Evolutionary conservation across 2,888 invertebrate genomes (phyloP), one percentile per base, ranked within the genome.

Genomic region (Calameuta pallipes): DNA sequence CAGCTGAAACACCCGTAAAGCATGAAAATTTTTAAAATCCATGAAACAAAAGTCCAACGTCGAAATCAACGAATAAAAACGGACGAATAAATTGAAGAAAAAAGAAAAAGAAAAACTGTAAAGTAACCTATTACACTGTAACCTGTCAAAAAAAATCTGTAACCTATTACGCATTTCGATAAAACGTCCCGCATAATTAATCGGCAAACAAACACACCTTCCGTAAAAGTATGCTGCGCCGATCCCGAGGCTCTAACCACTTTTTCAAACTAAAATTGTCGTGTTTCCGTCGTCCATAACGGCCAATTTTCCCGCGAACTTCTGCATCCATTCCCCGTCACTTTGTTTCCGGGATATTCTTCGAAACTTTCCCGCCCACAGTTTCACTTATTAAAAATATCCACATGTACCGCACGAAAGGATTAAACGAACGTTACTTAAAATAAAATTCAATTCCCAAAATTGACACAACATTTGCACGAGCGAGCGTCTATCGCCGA

Each of bases 1-100:
- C 73, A 87, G 31, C 87, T 87, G 80, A 78, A 82, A 84, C 68
- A 76, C 6, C 41, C 41, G 23, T 23, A 56, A 56, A 56, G 23
- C 41, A 23, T 56, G 0, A 23, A 9, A 23, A 1, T 56, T 23
- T 9, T 56, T 56, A 23, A 56, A 9, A 56, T 56, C 9, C 2
- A 9, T 23, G 13, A 41, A 41, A 56, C 23, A 23, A 56, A 56
- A 9, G 23, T 23, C 23, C 15, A 23, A 23, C 23, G 23, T 1
- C 23, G 23, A 56, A 15, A 4, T 23, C 6, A 15, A 41, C 41
- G 15, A 6, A 6, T 41, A 23, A 15, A 15, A 1, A 56, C 41
- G 23, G 2, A 9, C 6, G 23, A 56, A 41, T 41, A 41, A 23
- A 23, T 23, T 23, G 6, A 4, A 13, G 2, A 23, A 41, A 4